Base-by-base conservation (phyloP, 1,140 invertebrate genomes). In the Heliconius eleuchia region DNA sequence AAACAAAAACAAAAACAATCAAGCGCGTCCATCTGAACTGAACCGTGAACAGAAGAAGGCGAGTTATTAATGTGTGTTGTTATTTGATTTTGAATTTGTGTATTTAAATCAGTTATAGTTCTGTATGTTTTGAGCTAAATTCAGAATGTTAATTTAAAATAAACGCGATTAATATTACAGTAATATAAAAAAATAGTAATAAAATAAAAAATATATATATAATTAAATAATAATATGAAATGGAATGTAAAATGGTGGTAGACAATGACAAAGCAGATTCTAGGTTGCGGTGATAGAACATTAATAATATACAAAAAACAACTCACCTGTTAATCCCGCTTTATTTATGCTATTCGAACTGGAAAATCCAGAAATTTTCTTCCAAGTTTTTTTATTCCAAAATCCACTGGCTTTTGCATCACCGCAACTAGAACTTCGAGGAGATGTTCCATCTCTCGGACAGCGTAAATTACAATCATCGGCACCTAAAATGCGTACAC, bases 351-450 rank as follows among this genome's bases (percentile, higher is more conserved):
- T 96, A 83, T 95, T 96, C 46, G 95, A 96, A 84, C 95, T 96
- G 60, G 96, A 96, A 79, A 97, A 96, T 23, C 96, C 96, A 27
- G 97, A 96, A 80, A 97, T 95, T 89, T 97, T 97, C 86, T 96
- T 97, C 97, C 97, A 97, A 2, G 96, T 95, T 85, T 97, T 97
- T 91, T 96, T 96, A 80, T 96, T 96, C 95, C 96, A 96, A 85
- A 96, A 96, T 55, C 96, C 95, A 75, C 94, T 95, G 9, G 92
- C 85, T 84, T 94, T 95, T n/a, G 93, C 93, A 73, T 93, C 93
- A 16, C 93, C 94, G 82, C 94, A 94, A 81, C 93, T 95, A 27
- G 93, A 94, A 81, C 94, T 95, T 42, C 93, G 84, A 27, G 93
- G 90, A 1, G 93, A 94, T 16, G 87, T 80, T 19, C 80, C 76